These are phyloP conservation scores for Uria aalge DNA, from an alignment of 2,113 vertebrate genomes.

Conservation along the genomic window DNA sequence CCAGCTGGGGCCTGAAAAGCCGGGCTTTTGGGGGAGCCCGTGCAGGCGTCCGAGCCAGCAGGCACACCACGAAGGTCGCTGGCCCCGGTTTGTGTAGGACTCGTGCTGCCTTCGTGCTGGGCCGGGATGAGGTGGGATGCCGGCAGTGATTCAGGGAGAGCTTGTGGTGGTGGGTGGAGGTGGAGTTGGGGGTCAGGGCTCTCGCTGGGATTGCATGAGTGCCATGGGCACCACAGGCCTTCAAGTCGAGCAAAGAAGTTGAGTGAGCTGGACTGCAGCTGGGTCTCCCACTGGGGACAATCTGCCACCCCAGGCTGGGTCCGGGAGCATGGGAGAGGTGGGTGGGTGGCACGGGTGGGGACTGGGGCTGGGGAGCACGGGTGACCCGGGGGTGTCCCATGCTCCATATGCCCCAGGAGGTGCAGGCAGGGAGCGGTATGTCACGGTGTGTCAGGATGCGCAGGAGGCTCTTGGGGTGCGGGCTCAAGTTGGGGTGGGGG, in stretches of 20 bases:
- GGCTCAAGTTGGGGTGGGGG: not conserved
- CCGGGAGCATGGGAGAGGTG: fast-evolving
- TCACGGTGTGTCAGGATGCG: not conserved
- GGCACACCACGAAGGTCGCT: not conserved
- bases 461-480: not conserved
- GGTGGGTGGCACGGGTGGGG: not conserved
- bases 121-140: not conserved
- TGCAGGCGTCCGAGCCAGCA: constrained; percentile 42
- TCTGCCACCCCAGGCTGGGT: not conserved
- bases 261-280: not conserved
- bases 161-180: not conserved
- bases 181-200: not conserved
- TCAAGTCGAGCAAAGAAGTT: not conserved
- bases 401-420: not conserved
- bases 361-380: fast-evolving
- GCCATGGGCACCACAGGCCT: fast-evolving
- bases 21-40: constrained; percentile 58
- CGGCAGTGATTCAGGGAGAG: fast-evolving
- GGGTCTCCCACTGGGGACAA: fast-evolving
- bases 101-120: not conserved
- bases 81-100: fast-evolving
- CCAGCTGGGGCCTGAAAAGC: constrained; percentile 52
- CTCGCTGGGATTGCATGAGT: fast-evolving
- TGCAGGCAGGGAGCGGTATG: not conserved
- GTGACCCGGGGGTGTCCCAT: not conserved